Evolutionary conservation across 2,888 invertebrate genomes (phyloP), one percentile per base, ranked within the genome.

Genomic region (Bellardia pandia): DNA sequence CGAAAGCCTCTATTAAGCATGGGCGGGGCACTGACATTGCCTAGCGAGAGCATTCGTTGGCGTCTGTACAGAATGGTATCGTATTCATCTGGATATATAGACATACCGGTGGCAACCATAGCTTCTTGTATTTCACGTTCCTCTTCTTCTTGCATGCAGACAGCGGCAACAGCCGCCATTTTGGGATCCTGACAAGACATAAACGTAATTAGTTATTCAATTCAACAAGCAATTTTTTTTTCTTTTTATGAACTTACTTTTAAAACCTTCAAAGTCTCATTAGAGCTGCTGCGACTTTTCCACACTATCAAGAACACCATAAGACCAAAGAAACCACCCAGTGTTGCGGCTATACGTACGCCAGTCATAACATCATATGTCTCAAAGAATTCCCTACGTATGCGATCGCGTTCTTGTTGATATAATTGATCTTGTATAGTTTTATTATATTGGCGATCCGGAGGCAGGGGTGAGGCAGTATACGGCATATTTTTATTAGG

Each of bases 321-420:
- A 91, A 98, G 95, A 88, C 97, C 96, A 94, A 98, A 98, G 94
- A 98, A 98, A 90, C 97, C 97, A 91, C 98, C 98, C 76, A 98
- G 95, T 3, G 98, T 98, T 90, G 97, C 97, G 90, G 98, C 98
- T 94, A 98, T 98, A 89, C 98, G 96, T 89, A 98, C 96, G 89
- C 98, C 98, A 91, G 98, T 98, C 98, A 98, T 98, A 93, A 97
- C 97, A 95, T 98, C 98, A 94, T 98, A 98, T 53, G 97, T 97
- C 91, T 96, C 96, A 95, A 97, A 98, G 94, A 97, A 98, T 93
- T 97, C 97, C 91, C 96, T 95, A 91, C 96, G 96, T 91, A 96
- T 95, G 91, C 96, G 95, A 92, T 96, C 96, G 80, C 96, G 95
- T 90, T 96, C 95, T 90, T 94, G 94, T 5, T 91, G 92, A 86